Evolutionary conservation across 2,113 vertebrate species (phyloP).

Genomic region (Glaucidium brasilianum): DNA sequence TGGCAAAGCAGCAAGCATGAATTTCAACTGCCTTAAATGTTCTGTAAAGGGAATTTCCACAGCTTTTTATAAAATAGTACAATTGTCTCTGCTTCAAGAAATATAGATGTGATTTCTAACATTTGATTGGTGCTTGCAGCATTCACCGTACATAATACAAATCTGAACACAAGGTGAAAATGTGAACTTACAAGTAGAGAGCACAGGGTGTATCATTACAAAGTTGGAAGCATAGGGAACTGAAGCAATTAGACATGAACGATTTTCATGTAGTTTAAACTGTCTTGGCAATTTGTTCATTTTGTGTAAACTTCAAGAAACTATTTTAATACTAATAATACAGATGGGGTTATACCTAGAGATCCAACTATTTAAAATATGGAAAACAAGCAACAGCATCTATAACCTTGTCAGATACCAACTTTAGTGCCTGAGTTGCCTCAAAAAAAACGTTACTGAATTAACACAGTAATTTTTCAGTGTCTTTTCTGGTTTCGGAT

Average conservation of each 20-base stretch:
- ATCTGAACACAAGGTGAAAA: constrained; percentile 40
- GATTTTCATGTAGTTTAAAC: neutral
- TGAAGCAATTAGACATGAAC: neutral
- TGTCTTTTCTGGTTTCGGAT: constrained; percentile 2
- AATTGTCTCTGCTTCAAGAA: constrained; percentile 66
- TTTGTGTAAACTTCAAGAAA: constrained; percentile 5
- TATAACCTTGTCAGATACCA: neutral
- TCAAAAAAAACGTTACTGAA: constrained; percentile 36
- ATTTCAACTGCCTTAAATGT: constrained; percentile 55
- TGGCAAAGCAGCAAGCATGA: constrained; percentile 76
- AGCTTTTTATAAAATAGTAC: constrained; percentile 69
- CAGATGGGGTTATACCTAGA: constrained; percentile 4
- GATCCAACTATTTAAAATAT: neutral
- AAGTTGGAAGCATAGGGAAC: neutral
- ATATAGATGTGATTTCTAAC: constrained; percentile 58
- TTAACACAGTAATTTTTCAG: neutral
- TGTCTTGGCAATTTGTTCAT: constrained; percentile 8
- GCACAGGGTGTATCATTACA: neutral
- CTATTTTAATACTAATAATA: constrained; percentile 47
- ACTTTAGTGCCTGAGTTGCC: constrained; percentile 52
- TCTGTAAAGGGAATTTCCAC: constrained; percentile 67
- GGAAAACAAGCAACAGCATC: neutral
- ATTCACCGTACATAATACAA: neutral
- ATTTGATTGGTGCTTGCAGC: constrained; percentile 64
- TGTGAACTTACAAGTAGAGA: constrained; percentile 30